A percentile compares a stretch with the other conserved stretches of the same genome.
Conservation (phyloP, 2,113 vertebrate species). For the Saguinus imperator region DNA sequence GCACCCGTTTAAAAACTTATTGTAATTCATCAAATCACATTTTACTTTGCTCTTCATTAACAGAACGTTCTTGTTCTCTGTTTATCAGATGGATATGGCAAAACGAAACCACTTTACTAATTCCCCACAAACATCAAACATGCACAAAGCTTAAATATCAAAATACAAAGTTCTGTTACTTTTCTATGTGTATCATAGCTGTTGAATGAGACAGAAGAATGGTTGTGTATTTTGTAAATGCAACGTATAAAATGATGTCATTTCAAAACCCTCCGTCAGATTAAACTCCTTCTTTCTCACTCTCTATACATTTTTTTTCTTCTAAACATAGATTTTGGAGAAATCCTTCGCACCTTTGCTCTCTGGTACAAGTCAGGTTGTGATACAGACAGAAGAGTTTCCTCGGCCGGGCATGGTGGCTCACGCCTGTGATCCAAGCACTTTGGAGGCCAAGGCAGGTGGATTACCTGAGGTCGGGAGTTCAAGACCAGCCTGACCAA, state of each 20-base stretch:
- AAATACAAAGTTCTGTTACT: neutral
- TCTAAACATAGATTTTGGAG: neutral
- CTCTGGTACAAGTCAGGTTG: neutral
- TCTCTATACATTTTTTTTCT: neutral
- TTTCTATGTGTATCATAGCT: slow-evolving; percentile 83
- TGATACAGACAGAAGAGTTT: neutral
- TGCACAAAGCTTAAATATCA: neutral
- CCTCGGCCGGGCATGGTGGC: too few species aligned
- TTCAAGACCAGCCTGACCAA: too few species aligned
- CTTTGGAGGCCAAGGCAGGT: too few species aligned
- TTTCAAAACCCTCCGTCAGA: neutral
- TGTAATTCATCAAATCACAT: neutral
- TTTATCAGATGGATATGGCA: neutral
- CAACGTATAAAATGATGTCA: neutral
- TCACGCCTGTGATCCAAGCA: too few species aligned
- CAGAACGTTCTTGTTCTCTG: neutral
- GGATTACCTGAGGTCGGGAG: too few species aligned
- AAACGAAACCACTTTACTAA: neutral
- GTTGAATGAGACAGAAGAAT: slow-evolving; percentile 86
- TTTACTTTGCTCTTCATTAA: neutral
- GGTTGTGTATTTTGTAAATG: slow-evolving; percentile 86
- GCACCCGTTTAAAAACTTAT: neutral
- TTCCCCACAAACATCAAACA: neutral
- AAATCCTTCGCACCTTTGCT: neutral
- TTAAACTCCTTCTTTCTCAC: neutral